Percentiles rank a stretch among this genome's conserved stretches.
These are phyloP conservation scores for Notodonta dromedarius DNA, from an alignment of 2,888 invertebrate genomes.

Conservation along the genomic window DNA sequence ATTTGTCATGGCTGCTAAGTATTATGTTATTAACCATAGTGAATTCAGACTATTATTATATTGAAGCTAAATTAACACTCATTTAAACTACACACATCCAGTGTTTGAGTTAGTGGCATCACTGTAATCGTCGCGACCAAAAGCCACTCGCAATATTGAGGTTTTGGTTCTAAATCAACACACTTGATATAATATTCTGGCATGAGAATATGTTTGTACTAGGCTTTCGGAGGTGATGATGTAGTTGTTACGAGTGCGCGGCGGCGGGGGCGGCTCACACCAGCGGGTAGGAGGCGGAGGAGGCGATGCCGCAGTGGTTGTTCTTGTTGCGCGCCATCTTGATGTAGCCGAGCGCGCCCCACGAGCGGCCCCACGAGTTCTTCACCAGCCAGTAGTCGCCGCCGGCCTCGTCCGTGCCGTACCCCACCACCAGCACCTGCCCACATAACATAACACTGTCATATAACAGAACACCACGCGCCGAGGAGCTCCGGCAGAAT, in stretches of 20 bases:
- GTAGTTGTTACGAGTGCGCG: neutral
- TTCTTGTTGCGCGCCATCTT: slow-evolving; percentile 93
- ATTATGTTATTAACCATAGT: neutral
- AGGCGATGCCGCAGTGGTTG: slow-evolving; percentile 95
- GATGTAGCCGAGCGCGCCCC: slow-evolving; percentile 95
- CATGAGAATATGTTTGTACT: no score
- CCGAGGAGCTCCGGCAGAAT: no score
- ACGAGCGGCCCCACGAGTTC: slow-evolving; percentile 92
- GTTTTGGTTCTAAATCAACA: no score
- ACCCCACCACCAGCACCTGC: slow-evolving; percentile 90
- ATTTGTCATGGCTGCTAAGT: neutral
- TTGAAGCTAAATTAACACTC: neutral
- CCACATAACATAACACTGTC: neutral
- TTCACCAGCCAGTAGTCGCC: slow-evolving; percentile 94
- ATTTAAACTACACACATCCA: no score
- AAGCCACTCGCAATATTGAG: no score
- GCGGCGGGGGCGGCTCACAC: slow-evolving; percentile 80
- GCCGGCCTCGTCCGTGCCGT: slow-evolving; percentile 89
- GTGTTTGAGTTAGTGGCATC: no score
- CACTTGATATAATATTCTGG: no score
- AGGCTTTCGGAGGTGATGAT: no score
- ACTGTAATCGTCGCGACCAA: no score
- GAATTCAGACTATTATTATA: slow-evolving; percentile 2
- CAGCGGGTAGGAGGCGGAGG: slow-evolving; percentile 92
- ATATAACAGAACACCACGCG: no score